phyloP scores from a whole-genome alignment of 2,113 vertebrate species.

The Edolisoma coerulescens region DNA sequence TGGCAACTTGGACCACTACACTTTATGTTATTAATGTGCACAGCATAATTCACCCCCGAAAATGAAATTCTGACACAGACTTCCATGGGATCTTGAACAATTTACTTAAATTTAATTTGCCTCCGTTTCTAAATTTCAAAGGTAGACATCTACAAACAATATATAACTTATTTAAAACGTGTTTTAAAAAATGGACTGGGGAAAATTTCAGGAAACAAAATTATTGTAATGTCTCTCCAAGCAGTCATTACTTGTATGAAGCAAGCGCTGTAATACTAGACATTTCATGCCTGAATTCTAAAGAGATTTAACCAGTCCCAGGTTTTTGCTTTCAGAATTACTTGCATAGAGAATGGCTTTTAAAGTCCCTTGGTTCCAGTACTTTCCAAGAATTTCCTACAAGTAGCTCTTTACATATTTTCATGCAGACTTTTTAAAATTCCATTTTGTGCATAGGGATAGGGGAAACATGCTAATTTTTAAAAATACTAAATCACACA shows the following conservation, averaged over 20 bases:
- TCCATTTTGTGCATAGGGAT: not conserved
- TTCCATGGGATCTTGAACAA: not conserved
- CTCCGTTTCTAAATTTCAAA: slow-evolving; percentile 54
- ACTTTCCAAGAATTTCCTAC: slow-evolving; percentile 13
- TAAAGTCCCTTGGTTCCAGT: not conserved
- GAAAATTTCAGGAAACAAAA: slow-evolving; percentile 55
- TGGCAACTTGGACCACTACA: not conserved
- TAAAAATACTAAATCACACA: not conserved
- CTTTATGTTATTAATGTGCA: slow-evolving; percentile 10
- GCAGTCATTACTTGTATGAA: slow-evolving; percentile 11
- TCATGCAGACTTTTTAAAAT: not conserved
- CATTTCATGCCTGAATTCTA: slow-evolving; percentile 48
- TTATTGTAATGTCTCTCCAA: slow-evolving; percentile 62
- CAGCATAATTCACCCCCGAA: slow-evolving; percentile 5
- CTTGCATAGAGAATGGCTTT: not conserved
- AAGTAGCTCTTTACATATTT: slow-evolving; percentile 2
- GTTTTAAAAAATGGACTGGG: slow-evolving; percentile 25
- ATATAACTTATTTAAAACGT: slow-evolving; percentile 25
- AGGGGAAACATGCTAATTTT: not conserved
- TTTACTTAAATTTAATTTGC: slow-evolving; percentile 32
- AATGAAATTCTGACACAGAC: slow-evolving; percentile 1
- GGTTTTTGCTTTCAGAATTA: not conserved
- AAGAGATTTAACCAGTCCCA: slow-evolving; percentile 27
- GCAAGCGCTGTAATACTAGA: slow-evolving; percentile 31
- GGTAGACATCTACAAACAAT: slow-evolving; percentile 33